Conservation (phyloP, 2,888 invertebrate genomes). For the Platycheirus albimanus region DNA sequence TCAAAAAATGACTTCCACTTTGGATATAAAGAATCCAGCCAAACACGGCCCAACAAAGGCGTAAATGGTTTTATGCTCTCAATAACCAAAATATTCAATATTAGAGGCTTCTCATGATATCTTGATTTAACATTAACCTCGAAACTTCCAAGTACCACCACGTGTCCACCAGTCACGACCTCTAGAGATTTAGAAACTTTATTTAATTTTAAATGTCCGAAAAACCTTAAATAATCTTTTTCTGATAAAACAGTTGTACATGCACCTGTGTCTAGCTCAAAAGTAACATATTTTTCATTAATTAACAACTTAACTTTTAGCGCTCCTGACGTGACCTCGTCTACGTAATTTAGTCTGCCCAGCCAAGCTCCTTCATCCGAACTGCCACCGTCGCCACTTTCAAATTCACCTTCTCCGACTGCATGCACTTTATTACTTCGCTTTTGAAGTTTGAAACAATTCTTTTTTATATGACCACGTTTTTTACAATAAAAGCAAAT, state of each 20-base stretch:
- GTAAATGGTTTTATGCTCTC: slow-evolving; percentile 16
- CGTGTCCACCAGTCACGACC: slow-evolving; percentile 27
- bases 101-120: neutral
- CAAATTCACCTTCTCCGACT: neutral
- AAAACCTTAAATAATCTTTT: slow-evolving; percentile 14
- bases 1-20: too few relatives aligned
- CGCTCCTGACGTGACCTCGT: slow-evolving; percentile 15
- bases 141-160: slow-evolving; percentile 31
- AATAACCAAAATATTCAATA: slow-evolving; percentile 19
- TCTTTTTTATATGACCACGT: slow-evolving; percentile 5
- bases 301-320: slow-evolving; percentile 26
- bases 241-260: slow-evolving; percentile 23
- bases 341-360: slow-evolving; percentile 35
- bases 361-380: slow-evolving; percentile 31
- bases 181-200: slow-evolving; percentile 28
- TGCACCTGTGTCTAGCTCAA: slow-evolving; percentile 31
- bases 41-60: slow-evolving; percentile 27
- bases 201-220: slow-evolving; percentile 11
- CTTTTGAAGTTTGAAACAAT: slow-evolving; percentile 14
- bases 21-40: too few relatives aligned
- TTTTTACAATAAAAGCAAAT: slow-evolving; percentile 27
- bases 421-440: neutral
- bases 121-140: slow-evolving; percentile 27
- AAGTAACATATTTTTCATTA: slow-evolving; percentile 4
- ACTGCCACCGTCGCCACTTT: neutral